These are phyloP conservation scores for Vulpes vulpes DNA, from an alignment of 2,113 vertebrate species.

Conservation along the genomic window DNA sequence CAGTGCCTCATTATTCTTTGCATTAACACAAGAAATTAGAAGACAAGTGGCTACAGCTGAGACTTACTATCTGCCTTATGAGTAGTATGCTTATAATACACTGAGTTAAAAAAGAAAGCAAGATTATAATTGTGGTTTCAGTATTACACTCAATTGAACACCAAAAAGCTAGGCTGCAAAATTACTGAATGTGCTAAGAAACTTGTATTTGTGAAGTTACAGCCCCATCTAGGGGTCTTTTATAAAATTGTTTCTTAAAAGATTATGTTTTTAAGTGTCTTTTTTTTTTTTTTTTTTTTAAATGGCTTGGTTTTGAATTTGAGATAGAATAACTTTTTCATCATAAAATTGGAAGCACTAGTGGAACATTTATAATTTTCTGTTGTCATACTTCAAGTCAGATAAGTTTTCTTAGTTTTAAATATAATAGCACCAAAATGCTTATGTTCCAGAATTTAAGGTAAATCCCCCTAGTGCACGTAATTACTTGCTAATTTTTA, in stretches of 20 bases:
- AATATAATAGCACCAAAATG: not conserved
- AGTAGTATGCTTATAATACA: not conserved
- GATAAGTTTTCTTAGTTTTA: slow-evolving; percentile 29
- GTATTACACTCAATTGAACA: not conserved
- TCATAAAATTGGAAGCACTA: slow-evolving; percentile 12
- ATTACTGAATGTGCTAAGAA: not conserved
- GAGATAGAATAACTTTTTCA: not conserved
- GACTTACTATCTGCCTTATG: not conserved
- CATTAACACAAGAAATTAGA: not conserved
- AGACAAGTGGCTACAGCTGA: not conserved
- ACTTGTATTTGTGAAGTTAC: slow-evolving; percentile 62
- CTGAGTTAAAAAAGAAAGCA: not conserved
- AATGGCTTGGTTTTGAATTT: slow-evolving; percentile 42
- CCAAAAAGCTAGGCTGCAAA: not conserved
- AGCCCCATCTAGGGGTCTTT: slow-evolving; percentile 75
- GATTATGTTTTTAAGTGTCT: not conserved
- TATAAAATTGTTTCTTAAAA: slow-evolving; percentile 62
- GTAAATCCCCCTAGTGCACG: not conserved
- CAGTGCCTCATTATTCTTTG: slow-evolving; percentile 5
- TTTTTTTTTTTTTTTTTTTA: slow-evolving; percentile 25
- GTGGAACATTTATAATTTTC: slow-evolving; percentile 21
- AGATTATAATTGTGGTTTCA: slow-evolving; percentile 23
- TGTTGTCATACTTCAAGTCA: not conserved
- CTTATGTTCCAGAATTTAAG: slow-evolving; percentile 35
- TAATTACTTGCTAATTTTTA: not conserved